Evolutionary conservation across 2,113 vertebrate genomes (phyloP), one percentile per base, ranked within the genome.

Genomic region (Pseudorectes ferrugineus): DNA sequence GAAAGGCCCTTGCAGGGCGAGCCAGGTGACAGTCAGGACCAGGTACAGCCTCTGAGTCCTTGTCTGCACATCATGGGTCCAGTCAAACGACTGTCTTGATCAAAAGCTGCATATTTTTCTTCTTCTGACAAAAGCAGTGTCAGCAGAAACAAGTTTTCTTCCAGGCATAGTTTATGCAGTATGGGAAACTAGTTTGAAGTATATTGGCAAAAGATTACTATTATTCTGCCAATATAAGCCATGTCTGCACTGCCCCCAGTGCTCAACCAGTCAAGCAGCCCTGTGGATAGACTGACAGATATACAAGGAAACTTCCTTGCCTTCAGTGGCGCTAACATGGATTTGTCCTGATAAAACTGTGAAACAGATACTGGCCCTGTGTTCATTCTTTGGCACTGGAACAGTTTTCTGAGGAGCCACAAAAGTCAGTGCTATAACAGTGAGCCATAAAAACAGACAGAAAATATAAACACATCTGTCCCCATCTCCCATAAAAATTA

Each of bases 401-500:
- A 88, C 0, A 0, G 17, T 80, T 71, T 93, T 81, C 72, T 74
- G 85, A 92, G 71, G 90, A 93, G 86, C 90, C 78, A 57, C 90
- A 63, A 86, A 82, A 93, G 78, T 75, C 81, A 59, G 78, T 45
- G 72, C 93, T 94, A 2, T 75, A 90, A 85, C 29, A 72, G 46
- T n/a, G 11, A 95, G 71, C 73, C 79, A 67, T 84, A 85, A 90
- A 95, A 93, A 63, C 45, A 92, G 92, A 80, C 90, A 92, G 93
- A 95, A 95, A 88, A 86, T 83, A 76, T 74, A 95, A 96, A 95
- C 94, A 88, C 72, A 90, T 96, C 92, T 77, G 79, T 94, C 85
- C 89, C 55, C 51, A 21, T 15, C 38, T 62, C 63, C 67, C 72
- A 73, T 94, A 85, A 89, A 96, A 92, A 95, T 77, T 89, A 94